Conservation (phyloP, 2,113 vertebrate species). For the Zapornia atra region DNA sequence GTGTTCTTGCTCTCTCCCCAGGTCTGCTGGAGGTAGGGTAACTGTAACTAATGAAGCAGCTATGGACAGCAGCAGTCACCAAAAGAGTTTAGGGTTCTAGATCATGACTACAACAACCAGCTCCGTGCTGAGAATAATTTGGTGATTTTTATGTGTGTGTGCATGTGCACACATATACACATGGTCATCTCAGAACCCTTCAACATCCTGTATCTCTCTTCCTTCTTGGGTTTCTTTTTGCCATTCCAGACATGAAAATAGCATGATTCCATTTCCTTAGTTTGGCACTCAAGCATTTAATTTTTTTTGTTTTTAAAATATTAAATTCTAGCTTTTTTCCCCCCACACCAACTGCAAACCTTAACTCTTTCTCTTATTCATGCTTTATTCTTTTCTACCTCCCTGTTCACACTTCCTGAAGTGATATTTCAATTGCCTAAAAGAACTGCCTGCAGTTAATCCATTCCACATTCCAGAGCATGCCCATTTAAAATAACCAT, state of each 20-base stretch:
- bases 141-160: neutral
- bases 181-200: neutral
- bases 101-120: neutral
- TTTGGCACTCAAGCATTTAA: neutral
- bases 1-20: neutral
- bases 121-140: neutral
- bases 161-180: rapidly evolving
- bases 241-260: neutral
- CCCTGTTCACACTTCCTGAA: neutral
- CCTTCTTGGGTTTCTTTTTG: neutral
- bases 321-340: neutral
- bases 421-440: neutral
- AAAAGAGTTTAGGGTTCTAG: neutral
- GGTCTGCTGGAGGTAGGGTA: neutral
- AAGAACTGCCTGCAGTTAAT: neutral
- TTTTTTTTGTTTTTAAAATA: neutral
- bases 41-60: neutral
- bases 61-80: neutral
- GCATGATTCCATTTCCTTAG: neutral
- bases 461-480: neutral
- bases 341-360: neutral
- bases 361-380: neutral
- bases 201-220: neutral
- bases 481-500: neutral
- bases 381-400: neutral